Base-by-base conservation (phyloP, 92 coral and sea anemone species). In the Palythoa grandiflora region DNA sequence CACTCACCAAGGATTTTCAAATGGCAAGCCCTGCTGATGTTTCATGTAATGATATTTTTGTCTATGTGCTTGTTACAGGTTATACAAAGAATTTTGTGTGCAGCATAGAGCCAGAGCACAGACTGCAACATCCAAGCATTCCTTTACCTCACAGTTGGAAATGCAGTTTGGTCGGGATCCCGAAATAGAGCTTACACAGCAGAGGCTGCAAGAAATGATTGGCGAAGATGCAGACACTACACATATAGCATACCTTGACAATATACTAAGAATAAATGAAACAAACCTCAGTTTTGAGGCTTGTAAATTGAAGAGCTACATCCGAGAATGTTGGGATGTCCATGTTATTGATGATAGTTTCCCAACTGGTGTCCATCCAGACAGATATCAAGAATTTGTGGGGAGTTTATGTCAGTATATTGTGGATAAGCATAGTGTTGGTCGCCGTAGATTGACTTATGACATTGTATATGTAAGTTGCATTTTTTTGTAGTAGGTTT, bases 281-380 rank as follows among this genome's bases (percentile, higher is more conserved):
- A 59, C 59, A 19, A 94, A 93, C 80, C 84, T 71, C 35, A 91
- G 89, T 73, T 94, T 94, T 93, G 98, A 94, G 79, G 87, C 96
- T 15, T 89, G 88, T 65, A 94, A 94, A 84, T 59, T 94, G 88
- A 94, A 94, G 78, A 89, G 87, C 38, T 94, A 94, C 87, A 91
- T 94, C 38, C 88, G 96, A 54, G 98, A 94, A 28, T 94, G 98
- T 77, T 94, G 98, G 98, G 98, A 94, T 59, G 98, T 94, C 36
- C 79, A 91, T 65, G 84, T 65, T 68, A 88, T 94, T 59, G 94
- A 93, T 71, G 96, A 94, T 12, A 94, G 90, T 73, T 93, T 94
- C 21, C 98, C 96, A 0, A 94, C 98, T 20, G 98, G 98, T 10
- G 93, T 94, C 7, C 98, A 94, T 52, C 96, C 96, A 1, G 98